phyloP scores from a whole-genome alignment of 2,888 invertebrate species.

The Oxyteleia sp. region DNA sequence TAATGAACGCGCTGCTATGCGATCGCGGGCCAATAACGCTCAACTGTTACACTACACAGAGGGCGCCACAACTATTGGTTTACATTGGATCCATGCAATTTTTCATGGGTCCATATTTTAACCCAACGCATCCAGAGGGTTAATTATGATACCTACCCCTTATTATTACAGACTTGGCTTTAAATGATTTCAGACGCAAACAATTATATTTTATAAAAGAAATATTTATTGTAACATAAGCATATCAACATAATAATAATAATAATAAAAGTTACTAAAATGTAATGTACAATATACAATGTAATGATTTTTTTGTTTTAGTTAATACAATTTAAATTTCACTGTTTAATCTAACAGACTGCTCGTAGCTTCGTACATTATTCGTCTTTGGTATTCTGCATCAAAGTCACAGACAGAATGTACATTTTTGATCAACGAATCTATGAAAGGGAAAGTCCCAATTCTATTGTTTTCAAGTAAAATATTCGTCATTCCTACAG shows the following conservation, averaged over 20 bases:
- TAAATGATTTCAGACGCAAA: too few species aligned
- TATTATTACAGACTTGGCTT: too few species aligned
- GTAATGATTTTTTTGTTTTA: slow-evolving; percentile 38
- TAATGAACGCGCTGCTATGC: too few species aligned
- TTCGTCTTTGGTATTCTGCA: slow-evolving; percentile 60
- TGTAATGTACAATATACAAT: slow-evolving; percentile 66
- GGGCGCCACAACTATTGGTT: too few species aligned
- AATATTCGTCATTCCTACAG: not conserved
- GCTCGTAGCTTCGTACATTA: slow-evolving; percentile 36
- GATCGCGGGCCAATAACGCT: too few species aligned
- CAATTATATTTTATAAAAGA: slow-evolving; percentile 47
- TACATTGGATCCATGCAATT: too few species aligned
- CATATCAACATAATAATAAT: slow-evolving; percentile 47
- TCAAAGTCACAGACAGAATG: slow-evolving; percentile 31
- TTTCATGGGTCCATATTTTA: too few species aligned
- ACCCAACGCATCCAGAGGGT: too few species aligned
- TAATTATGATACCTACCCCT: too few species aligned
- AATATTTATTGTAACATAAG: slow-evolving; percentile 69
- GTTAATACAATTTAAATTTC: slow-evolving; percentile 47
- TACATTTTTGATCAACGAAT: slow-evolving; percentile 16
- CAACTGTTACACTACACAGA: too few species aligned
- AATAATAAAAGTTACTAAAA: too few species aligned
- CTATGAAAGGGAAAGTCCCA: too few species aligned
- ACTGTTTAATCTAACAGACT: slow-evolving; percentile 60
- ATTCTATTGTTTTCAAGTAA: slow-evolving; percentile 1